Evolutionary conservation across 1,140 invertebrate species (phyloP).

Genomic region (Thaumetopoea pityocampa): DNA sequence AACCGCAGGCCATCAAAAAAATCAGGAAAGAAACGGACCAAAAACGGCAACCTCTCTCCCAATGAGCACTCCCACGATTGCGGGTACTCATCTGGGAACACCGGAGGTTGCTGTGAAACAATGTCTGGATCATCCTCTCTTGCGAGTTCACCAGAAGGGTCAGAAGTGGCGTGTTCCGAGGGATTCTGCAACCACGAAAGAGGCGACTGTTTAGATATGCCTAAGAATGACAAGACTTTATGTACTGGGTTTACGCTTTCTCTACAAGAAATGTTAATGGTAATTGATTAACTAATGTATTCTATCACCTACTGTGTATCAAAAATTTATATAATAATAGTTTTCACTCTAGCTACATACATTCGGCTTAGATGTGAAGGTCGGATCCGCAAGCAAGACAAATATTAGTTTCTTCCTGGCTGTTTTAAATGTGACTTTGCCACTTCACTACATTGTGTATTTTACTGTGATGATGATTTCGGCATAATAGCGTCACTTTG

Average conservation of each 20-base stretch:
- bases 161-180: conserved; percentile 89
- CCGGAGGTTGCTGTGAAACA: conserved; percentile 81
- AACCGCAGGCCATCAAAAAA: conserved; percentile 49
- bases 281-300: conserved; percentile 45
- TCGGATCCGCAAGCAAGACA: too few relatives aligned
- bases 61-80: conserved; percentile 88
- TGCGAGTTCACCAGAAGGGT: conserved; percentile 87
- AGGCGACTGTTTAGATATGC: conserved; percentile 73
- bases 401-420: too few relatives aligned
- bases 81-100: conserved; percentile 88
- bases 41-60: conserved; percentile 76
- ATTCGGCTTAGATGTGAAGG: too few relatives aligned
- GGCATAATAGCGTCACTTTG: too few relatives aligned
- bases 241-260: conserved; percentile 75
- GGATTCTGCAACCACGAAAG: conserved; percentile 86
- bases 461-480: too few relatives aligned
- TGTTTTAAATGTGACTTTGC: too few relatives aligned
- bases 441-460: too few relatives aligned
- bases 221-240: conserved; percentile 62
- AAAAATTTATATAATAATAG: too few relatives aligned
- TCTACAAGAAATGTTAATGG: conserved; percentile 84
- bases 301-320: too few relatives aligned
- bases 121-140: conserved; percentile 81
- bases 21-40: conserved; percentile 40
- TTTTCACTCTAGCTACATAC: too few relatives aligned